Evolutionary conservation across 1,140 invertebrate genomes (phyloP).

Genomic region (Spodoptera frugiperda): DNA sequence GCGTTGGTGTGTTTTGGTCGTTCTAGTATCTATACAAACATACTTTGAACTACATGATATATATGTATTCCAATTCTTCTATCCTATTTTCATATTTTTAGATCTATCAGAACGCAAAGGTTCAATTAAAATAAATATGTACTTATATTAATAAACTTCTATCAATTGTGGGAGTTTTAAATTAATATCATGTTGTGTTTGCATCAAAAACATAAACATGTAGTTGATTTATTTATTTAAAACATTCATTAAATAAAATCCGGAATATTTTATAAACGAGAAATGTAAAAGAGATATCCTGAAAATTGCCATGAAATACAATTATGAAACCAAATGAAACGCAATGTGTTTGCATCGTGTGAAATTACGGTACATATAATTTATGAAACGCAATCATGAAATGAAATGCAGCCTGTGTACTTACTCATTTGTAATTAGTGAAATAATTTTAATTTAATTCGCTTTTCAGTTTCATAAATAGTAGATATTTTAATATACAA

Average conservation of each 20-base stretch:
- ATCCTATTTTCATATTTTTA: neutral
- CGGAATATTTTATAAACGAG: neutral
- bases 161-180: no score
- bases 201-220: neutral
- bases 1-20: neutral
- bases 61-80: no score
- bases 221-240: neutral
- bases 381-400: constrained; percentile 38
- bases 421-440: constrained; percentile 10
- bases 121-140: no score
- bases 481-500: neutral
- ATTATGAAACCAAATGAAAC: constrained; percentile 27
- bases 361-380: constrained; percentile 35
- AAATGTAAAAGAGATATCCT: neutral
- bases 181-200: no score
- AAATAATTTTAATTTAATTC: constrained; percentile 22
- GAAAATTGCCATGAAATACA: constrained; percentile 19
- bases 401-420: constrained; percentile 30
- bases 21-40: no score
- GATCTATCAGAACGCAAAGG: no score
- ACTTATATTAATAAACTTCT: no score
- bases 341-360: constrained; percentile 20
- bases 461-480: neutral
- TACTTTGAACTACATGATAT: no score
- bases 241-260: neutral